Conservation (phyloP, 2,113 vertebrate genomes). For the Baryphthengus martii region DNA sequence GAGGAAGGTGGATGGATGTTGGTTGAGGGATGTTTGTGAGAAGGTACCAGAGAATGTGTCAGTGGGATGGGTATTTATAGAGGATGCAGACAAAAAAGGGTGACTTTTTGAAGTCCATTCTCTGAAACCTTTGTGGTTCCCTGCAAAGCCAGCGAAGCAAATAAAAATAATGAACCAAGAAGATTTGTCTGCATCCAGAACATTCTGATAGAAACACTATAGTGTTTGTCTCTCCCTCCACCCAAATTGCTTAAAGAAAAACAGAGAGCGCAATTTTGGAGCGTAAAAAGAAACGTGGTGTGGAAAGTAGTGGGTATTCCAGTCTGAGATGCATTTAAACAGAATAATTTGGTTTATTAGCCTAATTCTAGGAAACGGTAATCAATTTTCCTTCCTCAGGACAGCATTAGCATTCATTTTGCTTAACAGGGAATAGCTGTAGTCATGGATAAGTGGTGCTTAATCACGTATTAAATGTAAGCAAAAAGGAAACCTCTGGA, state of each 20-base stretch:
- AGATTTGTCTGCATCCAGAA: not conserved
- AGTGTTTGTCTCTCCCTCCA: not conserved
- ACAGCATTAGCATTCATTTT: constrained; percentile 15
- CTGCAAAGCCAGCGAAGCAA: not conserved
- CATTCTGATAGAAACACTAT: not conserved
- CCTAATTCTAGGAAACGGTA: not conserved
- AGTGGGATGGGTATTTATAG: not conserved
- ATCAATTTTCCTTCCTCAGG: constrained; percentile 27
- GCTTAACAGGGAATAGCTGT: not conserved
- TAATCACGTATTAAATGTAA: constrained; percentile 30
- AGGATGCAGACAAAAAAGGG: not conserved
- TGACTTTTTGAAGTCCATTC: not conserved
- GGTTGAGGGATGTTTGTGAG: not conserved
- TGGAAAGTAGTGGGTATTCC: not conserved
- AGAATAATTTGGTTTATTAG: not conserved
- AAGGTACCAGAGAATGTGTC: not conserved
- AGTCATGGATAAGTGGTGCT: not conserved
- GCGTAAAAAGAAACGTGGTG: not conserved
- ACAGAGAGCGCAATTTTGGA: not conserved
- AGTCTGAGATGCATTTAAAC: not conserved
- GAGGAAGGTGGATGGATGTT: not conserved
- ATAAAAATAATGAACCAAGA: not conserved
- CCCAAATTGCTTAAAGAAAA: not conserved
- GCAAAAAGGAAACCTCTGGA: not conserved
- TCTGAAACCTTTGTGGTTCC: not conserved